Evolutionary conservation across 1,140 invertebrate genomes (phyloP), one percentile per base, ranked within the genome.

Genomic region (Atta cephalotes): DNA sequence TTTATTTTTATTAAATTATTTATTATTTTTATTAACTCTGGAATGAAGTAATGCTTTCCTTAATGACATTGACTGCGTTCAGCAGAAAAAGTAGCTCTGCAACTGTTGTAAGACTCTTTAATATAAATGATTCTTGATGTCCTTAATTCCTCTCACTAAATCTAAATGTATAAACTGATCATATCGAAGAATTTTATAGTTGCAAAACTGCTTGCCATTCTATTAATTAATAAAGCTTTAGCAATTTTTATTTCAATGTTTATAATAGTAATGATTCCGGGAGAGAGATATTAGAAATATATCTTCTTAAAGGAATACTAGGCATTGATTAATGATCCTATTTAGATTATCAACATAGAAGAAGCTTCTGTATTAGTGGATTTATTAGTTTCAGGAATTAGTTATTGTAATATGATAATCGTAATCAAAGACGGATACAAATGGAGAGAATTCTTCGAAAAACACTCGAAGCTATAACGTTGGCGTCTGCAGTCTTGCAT

Each of bases 351-450:
- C 28, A 25, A 16, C 14, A 18, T 39, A 65, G 1, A 56, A 68
- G 10, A 10, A 53, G 14, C 21, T 80, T 81, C 62, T 58, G 16
- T 58, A 49, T 10, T 45, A 28, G 49, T 10, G 16, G 28, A 45
- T 60, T 58, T 25, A 62, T 53, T 70, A 81, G 65, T 70, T 81
- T 71, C 79, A 45, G 31, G 66, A 84, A 35, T 84, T 18, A 74
- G 39, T 60, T 51, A 25, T 81, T 35, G 18, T 62, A 76, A 58
- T 16, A 45, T 10, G 35, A 71, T 51, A 76, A 63, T 21, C 6
- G 39, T 39, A 84, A 49, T 66, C 56, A 18, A 28, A 82, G 53
- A 49, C 70, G 56, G 25, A 82, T 74, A n/a, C 35, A n/a, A 31
- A 49, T 31, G 78, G 5, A 76, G 58, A 63, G 56, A 76, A 84